These are phyloP conservation scores for Tautogolabrus adspersus DNA, from an alignment of 2,113 vertebrate species.

Conservation along the genomic window DNA sequence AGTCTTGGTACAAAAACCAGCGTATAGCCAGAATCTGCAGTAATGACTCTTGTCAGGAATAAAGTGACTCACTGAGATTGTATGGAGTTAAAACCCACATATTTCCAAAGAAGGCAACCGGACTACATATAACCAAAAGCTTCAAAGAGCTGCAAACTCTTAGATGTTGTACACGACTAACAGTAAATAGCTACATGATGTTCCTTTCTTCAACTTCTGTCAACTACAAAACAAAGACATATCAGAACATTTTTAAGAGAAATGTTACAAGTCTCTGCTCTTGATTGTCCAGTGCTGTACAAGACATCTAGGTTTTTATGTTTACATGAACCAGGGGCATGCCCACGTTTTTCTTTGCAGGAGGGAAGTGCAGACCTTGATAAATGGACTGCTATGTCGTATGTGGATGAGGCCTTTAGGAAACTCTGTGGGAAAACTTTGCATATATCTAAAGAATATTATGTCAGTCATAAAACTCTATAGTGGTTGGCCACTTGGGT, in stretches of 20 bases:
- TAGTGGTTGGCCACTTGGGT: neutral
- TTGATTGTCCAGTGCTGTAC: neutral
- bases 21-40: constrained; percentile 35
- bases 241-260: neutral
- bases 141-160: constrained; percentile 27
- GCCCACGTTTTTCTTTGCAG: constrained; percentile 16
- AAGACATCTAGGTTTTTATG: neutral
- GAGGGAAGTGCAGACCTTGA: neutral
- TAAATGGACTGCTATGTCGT: neutral
- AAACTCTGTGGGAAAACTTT: neutral
- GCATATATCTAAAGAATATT: neutral
- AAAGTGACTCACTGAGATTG: constrained; percentile 46
- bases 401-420: neutral
- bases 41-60: constrained; percentile 57
- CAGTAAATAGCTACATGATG: constrained; percentile 1
- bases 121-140: constrained; percentile 33
- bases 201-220: constrained; percentile 17
- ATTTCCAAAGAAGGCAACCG: constrained; percentile 50
- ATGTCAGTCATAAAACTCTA: neutral
- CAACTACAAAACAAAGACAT: constrained; percentile 8
- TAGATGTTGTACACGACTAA: constrained; percentile 30
- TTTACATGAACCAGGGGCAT: constrained; percentile 9
- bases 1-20: constrained; percentile 32
- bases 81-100: constrained; percentile 39
- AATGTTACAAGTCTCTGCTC: neutral